Base-by-base conservation (phyloP, 2,888 invertebrate genomes). In the Nebria salina region DNA sequence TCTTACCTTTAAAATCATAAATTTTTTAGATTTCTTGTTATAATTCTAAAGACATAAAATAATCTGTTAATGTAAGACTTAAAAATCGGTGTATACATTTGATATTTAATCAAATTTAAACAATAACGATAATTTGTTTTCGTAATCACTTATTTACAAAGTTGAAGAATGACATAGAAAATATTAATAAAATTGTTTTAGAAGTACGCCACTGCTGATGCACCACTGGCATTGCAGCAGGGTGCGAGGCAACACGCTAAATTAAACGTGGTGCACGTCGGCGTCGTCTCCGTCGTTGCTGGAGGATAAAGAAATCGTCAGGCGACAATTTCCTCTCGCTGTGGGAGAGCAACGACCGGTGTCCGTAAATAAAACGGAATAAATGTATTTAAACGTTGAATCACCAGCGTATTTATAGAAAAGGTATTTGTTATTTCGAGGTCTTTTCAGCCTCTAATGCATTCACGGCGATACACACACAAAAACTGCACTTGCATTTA, bases 361-460 rank as follows among this genome's bases (percentile, higher is more conserved):
- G 82, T 73, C 74, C 73, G 75, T 86, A 86, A 86, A 87, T 86
- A 85, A 86, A 85, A 85, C 85, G 84, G 84, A 83, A 85, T 85
- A 86, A 79, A 86, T 86, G 85, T 85, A 85, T 85, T 84, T 54
- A 83, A 83, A 83, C 85, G 83, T 83, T 86, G 86, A 86, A 85
- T 86, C 86, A 86, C 84, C 84, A 84, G 82, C 83, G 83, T 86
- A 86, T 86, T 86, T 86, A 85, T 86, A 86, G 86, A 85, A 73
- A 43, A 75, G 79, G 64, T 66, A 79, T 79, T 78, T 78, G 78
- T 78, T 78, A 78, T 78, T 77, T 78, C 78, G 78, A 78, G 73
- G 78, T 34, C 77, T 41, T 70, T 76, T 43, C 68, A 25, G 1
- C 20, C 65, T 73, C 72, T 65, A 65, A 41, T 72, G 13, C 73